A percentile compares a stretch with the other conserved stretches of the same genome.
Evolutionary conservation across 2,797 vertebrate genomes (phyloP).

Genomic region (Salarias fasciatus): DNA sequence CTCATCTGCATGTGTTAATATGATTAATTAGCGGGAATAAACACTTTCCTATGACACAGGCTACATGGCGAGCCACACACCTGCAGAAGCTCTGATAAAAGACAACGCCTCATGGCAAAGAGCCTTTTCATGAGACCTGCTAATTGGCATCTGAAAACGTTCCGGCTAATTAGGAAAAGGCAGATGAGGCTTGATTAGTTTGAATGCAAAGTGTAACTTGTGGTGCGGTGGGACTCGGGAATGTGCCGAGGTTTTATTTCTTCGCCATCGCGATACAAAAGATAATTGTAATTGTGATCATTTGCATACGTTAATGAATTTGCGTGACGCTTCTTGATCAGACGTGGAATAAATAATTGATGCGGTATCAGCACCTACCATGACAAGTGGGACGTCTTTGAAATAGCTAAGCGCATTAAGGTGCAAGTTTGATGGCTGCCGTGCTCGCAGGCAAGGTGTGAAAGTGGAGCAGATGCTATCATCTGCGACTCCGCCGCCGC

Average conservation of each 20-base stretch:
- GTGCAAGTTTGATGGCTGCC: conserved; percentile 74
- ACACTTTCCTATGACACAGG: conserved; percentile 85
- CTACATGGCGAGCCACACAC: conserved; percentile 82
- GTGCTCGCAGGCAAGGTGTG: conserved; percentile 69
- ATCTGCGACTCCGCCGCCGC: too few species aligned
- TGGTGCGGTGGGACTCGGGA: conserved; percentile 75
- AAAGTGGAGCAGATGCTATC: conserved; percentile 78
- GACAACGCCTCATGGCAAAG: conserved; percentile 82
- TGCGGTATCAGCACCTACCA: conserved; percentile 78
- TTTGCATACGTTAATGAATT: conserved; percentile 89
- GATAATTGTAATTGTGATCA: conserved; percentile 87
- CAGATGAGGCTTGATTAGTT: conserved; percentile 87
- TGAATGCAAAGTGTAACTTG: conserved; percentile 84
- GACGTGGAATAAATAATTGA: conserved; percentile 86
- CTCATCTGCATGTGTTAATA: conserved; percentile 89
- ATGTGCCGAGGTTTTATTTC: conserved; percentile 83
- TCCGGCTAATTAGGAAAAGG: conserved; percentile 84
- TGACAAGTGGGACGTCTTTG: conserved; percentile 73
- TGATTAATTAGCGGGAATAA: conserved; percentile 88
- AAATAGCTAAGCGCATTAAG: conserved; percentile 77
- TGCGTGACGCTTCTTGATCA: conserved; percentile 80
- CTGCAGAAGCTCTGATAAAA: conserved; percentile 83
- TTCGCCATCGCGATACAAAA: conserved; percentile 80
- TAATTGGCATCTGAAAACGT: conserved; percentile 88
- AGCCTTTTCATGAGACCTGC: conserved; percentile 82